Conservation (phyloP, 1,140 invertebrate genomes). For the Cecropterus lyciades region DNA sequence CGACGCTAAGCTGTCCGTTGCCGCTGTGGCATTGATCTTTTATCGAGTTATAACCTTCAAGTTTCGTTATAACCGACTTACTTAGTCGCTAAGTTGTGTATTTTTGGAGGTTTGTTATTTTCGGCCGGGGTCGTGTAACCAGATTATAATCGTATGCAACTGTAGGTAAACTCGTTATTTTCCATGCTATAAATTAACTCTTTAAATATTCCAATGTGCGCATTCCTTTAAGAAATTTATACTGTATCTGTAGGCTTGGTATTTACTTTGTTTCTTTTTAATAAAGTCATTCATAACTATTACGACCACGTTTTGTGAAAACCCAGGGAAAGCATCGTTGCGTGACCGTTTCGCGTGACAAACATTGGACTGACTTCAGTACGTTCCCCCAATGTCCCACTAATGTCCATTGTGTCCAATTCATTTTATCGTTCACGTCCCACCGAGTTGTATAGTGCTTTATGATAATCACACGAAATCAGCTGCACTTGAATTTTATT, state of each 20-base stretch:
- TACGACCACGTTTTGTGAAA: conserved; percentile 51
- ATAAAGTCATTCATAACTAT: conserved; percentile 63
- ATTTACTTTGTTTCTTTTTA: conserved; percentile 25
- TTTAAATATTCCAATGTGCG: conserved; percentile 21
- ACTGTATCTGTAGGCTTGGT: conserved; percentile 13
- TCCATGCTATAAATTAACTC: conserved; percentile 11
- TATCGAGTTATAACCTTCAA: conserved; percentile 41
- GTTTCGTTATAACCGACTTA: conserved; percentile 28
- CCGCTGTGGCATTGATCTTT: conserved; percentile 52
- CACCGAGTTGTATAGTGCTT: conserved; percentile 12
- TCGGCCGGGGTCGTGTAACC: conserved; percentile 10
- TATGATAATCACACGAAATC: conserved; percentile 25
- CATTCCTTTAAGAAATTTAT: conserved; percentile 33
- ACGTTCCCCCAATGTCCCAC: conserved; percentile 55
- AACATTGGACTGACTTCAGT: conserved; percentile 46
- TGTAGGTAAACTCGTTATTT: not conserved
- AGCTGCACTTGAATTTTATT: conserved; percentile 27
- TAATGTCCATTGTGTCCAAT: conserved; percentile 64
- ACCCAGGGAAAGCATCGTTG: conserved; percentile 65
- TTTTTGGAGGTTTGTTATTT: conserved; percentile 30
- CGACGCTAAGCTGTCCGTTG: conserved; percentile 25
- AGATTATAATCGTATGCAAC: conserved; percentile 20
- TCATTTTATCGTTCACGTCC: conserved; percentile 38
- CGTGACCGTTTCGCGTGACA: conserved; percentile 74
- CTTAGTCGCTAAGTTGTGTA: conserved; percentile 23